Percentiles rank a stretch among this genome's conserved stretches.
Conservation (phyloP, 2,797 vertebrate species). For the Falco novaeseelandiae region DNA sequence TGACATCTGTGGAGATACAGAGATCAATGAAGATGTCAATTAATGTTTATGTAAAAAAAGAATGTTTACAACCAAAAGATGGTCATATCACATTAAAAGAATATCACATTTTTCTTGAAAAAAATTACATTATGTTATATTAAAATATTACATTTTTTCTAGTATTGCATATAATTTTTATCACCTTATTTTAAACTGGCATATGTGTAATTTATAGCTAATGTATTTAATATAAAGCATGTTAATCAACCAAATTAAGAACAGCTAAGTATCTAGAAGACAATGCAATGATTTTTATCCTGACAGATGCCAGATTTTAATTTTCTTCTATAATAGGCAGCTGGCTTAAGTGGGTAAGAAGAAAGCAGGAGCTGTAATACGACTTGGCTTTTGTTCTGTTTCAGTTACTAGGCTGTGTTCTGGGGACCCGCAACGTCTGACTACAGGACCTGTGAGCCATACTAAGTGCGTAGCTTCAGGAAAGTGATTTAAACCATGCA, state of each 20-base stretch:
- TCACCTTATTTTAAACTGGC: not conserved
- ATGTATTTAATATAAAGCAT: not conserved
- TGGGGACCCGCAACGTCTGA: not conserved
- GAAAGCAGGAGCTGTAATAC: not conserved
- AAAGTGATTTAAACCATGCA: not conserved
- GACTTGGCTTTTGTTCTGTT: not conserved
- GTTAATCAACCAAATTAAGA: not conserved
- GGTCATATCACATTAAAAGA: not conserved
- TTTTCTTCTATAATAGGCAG: not conserved
- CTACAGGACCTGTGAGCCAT: not conserved
- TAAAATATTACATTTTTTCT: not conserved
- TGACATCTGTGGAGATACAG: not conserved
- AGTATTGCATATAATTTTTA: not conserved
- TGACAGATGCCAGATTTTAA: not conserved
- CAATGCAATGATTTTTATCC: not conserved
- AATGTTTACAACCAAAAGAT: not conserved
- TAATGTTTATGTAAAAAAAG: not conserved
- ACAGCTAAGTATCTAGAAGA: not conserved
- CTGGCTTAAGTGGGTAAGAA: not conserved
- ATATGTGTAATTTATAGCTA: not conserved
- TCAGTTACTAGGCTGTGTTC: not conserved
- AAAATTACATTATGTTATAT: not conserved
- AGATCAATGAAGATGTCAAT: not conserved
- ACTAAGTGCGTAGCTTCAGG: not conserved
- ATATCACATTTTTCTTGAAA: not conserved